Conservation (phyloP, 2,797 vertebrate genomes). For the Melanotaenia trifasciata region DNA sequence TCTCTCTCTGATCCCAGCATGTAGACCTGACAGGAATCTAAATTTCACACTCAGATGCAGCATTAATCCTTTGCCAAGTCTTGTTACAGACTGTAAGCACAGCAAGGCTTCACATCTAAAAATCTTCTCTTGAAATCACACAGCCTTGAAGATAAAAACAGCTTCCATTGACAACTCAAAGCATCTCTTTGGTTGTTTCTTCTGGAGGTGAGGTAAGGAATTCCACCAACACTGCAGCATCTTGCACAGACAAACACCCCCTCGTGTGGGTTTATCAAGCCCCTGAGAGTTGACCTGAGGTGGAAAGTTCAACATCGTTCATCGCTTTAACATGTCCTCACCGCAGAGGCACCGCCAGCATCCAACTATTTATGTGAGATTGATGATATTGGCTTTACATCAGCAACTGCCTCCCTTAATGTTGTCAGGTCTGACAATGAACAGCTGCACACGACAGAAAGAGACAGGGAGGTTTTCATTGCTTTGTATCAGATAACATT, state of each 20-base stretch:
- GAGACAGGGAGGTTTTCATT: conserved; percentile 12
- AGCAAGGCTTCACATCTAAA: conserved; percentile 33
- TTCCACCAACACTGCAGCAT: conserved; percentile 38
- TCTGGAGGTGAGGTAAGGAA: conserved; percentile 35
- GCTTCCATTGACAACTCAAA: conserved; percentile 25
- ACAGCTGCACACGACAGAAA: conserved; percentile 27
- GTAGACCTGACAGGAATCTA: conserved; percentile 49
- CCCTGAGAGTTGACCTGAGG: conserved; percentile 28
- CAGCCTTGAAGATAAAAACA: conserved; percentile 35
- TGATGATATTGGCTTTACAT: conserved; percentile 20
- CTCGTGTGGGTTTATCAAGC: conserved; percentile 8
- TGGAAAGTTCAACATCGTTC: conserved; percentile 55
- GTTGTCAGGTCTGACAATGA: conserved; percentile 31
- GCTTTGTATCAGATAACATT: conserved; percentile 10
- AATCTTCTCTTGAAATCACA: conserved; percentile 39
- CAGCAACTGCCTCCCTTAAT: conserved; percentile 6
- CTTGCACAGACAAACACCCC: conserved; percentile 16
- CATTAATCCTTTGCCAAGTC: conserved; percentile 39
- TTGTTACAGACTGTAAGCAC: conserved; percentile 39
- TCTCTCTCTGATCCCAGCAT: conserved; percentile 48
- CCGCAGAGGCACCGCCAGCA: conserved; percentile 8
- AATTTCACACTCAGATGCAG: conserved; percentile 45
- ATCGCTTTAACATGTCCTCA: conserved; percentile 12
- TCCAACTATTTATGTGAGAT: neutral
- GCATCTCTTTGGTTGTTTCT: conserved; percentile 10